Evolutionary conservation across 23 tunicate genomes (phyloP).

Genomic region (Trididemnum miniatum): DNA sequence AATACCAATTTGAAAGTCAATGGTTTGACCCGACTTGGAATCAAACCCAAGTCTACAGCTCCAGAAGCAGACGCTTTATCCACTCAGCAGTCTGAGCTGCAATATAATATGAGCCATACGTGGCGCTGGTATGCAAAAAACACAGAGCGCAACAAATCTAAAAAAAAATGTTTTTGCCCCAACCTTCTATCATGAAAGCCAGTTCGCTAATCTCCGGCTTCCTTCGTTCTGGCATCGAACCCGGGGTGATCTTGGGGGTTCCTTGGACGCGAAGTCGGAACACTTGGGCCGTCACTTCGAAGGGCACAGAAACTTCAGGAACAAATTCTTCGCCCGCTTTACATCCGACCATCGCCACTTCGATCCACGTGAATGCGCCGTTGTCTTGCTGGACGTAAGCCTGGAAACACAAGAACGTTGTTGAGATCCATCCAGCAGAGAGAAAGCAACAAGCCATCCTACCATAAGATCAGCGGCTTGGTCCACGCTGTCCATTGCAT

Average conservation of each 20-base stretch:
- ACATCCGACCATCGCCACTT: slow-evolving; percentile 59
- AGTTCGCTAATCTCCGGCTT: slow-evolving; percentile 59
- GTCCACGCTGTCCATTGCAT: slow-evolving; percentile 30
- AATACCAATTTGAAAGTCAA: too few species aligned
- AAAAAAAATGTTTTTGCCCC: too few species aligned
- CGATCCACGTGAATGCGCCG: slow-evolving; percentile 35
- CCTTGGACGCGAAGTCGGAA: slow-evolving; percentile 52
- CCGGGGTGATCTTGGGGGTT: slow-evolving; percentile 24
- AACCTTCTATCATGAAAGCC: slow-evolving; percentile 49
- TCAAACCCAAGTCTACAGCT: too few species aligned
- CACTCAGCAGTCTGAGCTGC: too few species aligned
- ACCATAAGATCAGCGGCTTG: slow-evolving; percentile 29
- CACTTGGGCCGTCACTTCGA: slow-evolving; percentile 33
- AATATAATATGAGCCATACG: too few species aligned
- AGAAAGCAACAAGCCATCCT: too few species aligned
- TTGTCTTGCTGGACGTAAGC: slow-evolving; percentile 30
- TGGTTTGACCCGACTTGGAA: too few species aligned
- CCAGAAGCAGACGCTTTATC: too few species aligned
- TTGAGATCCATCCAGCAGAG: not conserved
- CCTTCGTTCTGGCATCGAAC: slow-evolving; percentile 10
- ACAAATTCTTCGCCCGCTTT: slow-evolving; percentile 38
- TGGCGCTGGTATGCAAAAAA: too few species aligned
- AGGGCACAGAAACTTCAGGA: slow-evolving; percentile 32
- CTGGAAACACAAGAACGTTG: slow-evolving; percentile 6
- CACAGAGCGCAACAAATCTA: too few species aligned